Evolutionary conservation across 1,140 invertebrate genomes (phyloP), one percentile per base, ranked within the genome.

Genomic region (Drosophila grimshawi): DNA sequence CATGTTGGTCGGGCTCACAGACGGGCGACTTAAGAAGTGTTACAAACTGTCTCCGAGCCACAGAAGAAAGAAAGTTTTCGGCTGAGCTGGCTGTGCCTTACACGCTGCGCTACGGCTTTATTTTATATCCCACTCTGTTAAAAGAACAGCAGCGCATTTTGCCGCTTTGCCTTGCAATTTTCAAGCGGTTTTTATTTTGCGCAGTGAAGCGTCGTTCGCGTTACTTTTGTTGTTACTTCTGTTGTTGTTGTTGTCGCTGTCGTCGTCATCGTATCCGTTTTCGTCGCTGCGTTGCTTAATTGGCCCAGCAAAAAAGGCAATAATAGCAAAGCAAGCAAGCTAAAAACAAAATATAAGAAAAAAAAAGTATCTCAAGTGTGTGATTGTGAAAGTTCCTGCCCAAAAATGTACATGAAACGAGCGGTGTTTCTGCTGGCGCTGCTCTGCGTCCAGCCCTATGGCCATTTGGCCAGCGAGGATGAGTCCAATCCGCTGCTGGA

Each of bases 401-500:
- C 63, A 77, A 66, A 80, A 70, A 91, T 92, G 86, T 83, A 91
- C 67, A 62, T 90, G 61, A 75, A 89, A 69, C 91, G 83, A 35
- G 76, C 76, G 67, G 62, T 92, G 55, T 66, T 92, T 39, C 35
- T 92, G 63, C 78, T 86, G 46, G 74, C 81, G 56, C 60, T 92
- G 57, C 67, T 92, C 43, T 92, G 91, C 74, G 72, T 81, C 3
- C 86, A 91, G 60, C 83, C 91, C 61, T 80, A 76, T 72, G 68
- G 75, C 33, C 73, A 76, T 8, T n/a, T 77, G 70, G 80, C 81
- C 48, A 92, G 92, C 43, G 93, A 93, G n/a, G 93, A 93, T 68
- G 93, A 93, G 30, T 90, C 92, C 27, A 94, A 93, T 81, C 94
- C 94, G 2, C 86, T 95, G 33, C 60, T 94, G 60, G 94, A 94